These are phyloP conservation scores for Paramacrobiotus metropolitanus DNA, from an alignment of 1,140 invertebrate species.

Conservation along the genomic window DNA sequence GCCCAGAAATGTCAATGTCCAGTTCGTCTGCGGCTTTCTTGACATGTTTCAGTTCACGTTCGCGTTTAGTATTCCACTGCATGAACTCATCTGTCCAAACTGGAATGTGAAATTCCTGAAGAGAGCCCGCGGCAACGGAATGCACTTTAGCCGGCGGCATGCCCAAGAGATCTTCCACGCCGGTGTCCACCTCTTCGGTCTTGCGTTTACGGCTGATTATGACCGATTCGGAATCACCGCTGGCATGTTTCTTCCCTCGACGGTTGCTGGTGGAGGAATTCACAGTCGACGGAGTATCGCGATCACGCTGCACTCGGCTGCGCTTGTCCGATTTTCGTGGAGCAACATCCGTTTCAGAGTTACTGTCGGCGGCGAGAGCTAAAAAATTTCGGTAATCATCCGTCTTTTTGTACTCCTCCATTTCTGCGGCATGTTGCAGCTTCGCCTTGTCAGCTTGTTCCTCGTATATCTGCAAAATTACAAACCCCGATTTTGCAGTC, in stretches of 20 bases:
- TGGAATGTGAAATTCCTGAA: neutral
- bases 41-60: neutral
- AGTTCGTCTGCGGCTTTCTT: neutral
- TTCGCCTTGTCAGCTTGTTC: neutral
- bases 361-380: neutral
- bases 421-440: neutral
- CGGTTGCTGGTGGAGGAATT: neutral
- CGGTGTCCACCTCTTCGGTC: neutral
- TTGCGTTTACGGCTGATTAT: neutral
- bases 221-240: neutral
- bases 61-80: neutral
- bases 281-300: neutral
- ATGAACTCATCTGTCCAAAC: neutral
- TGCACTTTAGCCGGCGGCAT: neutral
- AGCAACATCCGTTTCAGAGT: neutral
- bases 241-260: neutral
- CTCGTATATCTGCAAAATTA: slow-evolving; percentile 5
- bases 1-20: neutral
- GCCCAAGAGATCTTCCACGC: neutral
- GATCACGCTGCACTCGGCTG: neutral
- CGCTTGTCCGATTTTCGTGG: neutral
- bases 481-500: neutral
- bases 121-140: neutral
- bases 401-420: neutral
- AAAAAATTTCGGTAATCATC: neutral